A percentile compares a stretch with the other conserved stretches of the same genome.
Conservation (phyloP, 2,888 invertebrate species). For the Gastracanthus pulcherrimus region DNA sequence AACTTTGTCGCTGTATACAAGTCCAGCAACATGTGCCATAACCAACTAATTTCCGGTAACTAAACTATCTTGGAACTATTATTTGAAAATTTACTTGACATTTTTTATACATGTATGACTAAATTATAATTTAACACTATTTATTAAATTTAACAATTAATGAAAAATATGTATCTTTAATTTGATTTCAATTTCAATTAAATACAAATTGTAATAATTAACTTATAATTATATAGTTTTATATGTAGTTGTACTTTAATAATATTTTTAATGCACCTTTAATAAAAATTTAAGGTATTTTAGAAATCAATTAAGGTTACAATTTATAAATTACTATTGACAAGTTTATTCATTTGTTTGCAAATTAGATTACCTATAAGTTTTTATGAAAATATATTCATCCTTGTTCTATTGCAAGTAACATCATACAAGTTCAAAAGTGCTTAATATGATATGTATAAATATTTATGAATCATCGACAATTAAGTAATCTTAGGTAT, state of each 20-base stretch:
- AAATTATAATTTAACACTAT: conserved; percentile 8
- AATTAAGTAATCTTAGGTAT: background rate
- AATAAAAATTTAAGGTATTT: background rate
- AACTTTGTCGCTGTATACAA: background rate
- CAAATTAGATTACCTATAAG: too few species aligned
- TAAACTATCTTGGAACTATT: background rate
- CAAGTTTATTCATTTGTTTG: too few species aligned
- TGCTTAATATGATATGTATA: background rate
- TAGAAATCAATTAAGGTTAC: too few species aligned
- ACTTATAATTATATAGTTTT: too few species aligned
- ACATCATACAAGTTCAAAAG: background rate
- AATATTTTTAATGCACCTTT: background rate
- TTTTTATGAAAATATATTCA: background rate
- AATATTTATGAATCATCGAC: background rate
- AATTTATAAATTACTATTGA: too few species aligned
- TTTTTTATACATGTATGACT: background rate
- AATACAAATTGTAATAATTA: background rate
- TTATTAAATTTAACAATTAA: too few species aligned
- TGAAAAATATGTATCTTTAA: too few species aligned
- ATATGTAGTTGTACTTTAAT: background rate
- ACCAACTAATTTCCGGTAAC: conserved; percentile 9
- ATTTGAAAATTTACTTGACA: background rate
- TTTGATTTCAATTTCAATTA: background rate
- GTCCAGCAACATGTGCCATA: background rate
- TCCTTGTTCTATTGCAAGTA: background rate